Base-by-base conservation (phyloP, 2,113 vertebrate species). In the Phocoena sinus region DNA sequence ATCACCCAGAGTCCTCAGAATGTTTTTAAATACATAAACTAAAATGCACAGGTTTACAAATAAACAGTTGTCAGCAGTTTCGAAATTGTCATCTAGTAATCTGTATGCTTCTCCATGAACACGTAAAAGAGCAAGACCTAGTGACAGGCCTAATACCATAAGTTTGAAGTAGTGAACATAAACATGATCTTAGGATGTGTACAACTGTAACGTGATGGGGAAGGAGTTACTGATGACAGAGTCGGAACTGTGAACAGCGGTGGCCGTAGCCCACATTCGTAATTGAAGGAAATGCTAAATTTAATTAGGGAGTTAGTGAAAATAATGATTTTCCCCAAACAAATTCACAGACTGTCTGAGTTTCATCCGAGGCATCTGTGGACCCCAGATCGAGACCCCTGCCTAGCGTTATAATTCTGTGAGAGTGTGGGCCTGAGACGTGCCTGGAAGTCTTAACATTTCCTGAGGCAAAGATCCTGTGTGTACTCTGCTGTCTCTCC, bases 381-480 rank as follows among this genome's bases (percentile, higher is more conserved):
- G 36, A 20, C 47, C 41, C 28, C 25, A 41, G 28, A 4, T 58
- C 26, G n/a, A 33, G 47, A 25, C 62, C 47, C 33, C 38, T 8
- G 17, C 89, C 41, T 17, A 0, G 38, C 7, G 7, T 18, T 62
- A 1, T 6, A 4, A 10, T 74, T 44, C 68, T 23, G 8, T 4
- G 20, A 44, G 67, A 5, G 26, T 1, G 4, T 36, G 58, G 86
- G 15, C 17, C 0, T 8, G 68, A 44, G 58, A 1, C 2, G 1
- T 0, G 13, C 9, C 5, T 1, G 26, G 26, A 1, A 9, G 56
- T n/a, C 53, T 25, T 25, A 3, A 8, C 1, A 1, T 47, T 15
- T 63, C 77, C 21, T 6, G 62, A 23, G 41, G 4, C 3, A 0
- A 3, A 2, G 17, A 25, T 10, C 36, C 1, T 3, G 9, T 31